Evolutionary conservation across 2,888 invertebrate genomes (phyloP).

Genomic region (Muscina levida): DNA sequence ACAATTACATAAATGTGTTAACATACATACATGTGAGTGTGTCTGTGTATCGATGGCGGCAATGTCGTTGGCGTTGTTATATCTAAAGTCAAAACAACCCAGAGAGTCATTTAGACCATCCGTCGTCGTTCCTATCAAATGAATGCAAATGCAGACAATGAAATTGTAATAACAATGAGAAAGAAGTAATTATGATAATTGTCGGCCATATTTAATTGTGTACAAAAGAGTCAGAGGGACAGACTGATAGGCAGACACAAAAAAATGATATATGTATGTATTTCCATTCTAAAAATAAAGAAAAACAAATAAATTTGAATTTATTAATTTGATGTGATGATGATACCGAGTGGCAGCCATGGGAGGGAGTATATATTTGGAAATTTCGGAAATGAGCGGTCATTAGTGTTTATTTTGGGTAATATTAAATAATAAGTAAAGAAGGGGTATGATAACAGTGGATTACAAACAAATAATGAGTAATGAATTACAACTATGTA

Average conservation of each 20-base stretch:
- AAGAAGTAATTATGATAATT: constrained; percentile 54
- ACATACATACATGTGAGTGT: no score
- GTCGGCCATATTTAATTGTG: constrained; percentile 55
- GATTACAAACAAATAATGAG: no score
- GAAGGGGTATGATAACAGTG: no score
- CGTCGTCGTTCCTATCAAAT: neutral
- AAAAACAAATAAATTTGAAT: constrained; percentile 38
- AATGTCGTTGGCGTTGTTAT: no score
- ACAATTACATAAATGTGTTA: no score
- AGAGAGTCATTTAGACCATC: neutral
- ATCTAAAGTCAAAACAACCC: neutral
- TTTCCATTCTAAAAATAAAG: no score
- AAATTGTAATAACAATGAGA: constrained; percentile 29
- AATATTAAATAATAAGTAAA: no score
- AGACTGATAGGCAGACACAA: neutral
- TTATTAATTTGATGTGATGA: constrained; percentile 49
- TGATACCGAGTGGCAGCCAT: neutral
- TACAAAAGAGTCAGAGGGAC: constrained; percentile 37
- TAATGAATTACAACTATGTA: no score
- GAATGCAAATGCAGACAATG: constrained; percentile 23
- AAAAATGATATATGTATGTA: constrained; percentile 45
- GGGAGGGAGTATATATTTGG: neutral
- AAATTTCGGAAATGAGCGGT: neutral
- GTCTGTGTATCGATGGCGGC: neutral
- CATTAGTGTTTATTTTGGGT: neutral